Evolutionary conservation across 2,797 vertebrate species (phyloP).

Genomic region (Miopithecus talapoin): DNA sequence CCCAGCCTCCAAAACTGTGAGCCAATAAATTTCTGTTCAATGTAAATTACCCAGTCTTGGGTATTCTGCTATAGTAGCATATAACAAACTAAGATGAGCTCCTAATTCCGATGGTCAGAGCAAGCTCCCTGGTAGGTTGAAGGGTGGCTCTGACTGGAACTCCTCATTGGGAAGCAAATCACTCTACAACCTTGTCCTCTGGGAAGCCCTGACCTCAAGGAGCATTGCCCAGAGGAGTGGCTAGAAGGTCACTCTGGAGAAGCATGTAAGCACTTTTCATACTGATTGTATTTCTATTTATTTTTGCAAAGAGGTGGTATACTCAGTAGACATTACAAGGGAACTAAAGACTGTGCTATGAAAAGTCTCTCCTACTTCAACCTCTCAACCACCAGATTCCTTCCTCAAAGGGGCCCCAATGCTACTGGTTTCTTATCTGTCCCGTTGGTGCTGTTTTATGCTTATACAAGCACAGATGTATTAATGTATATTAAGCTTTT

Average conservation of each 20-base stretch:
- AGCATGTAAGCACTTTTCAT: neutral
- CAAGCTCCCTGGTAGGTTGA: neutral
- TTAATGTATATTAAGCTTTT: neutral
- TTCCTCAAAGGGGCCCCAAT: neutral
- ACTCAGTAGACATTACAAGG: too few species aligned
- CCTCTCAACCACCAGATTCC: neutral
- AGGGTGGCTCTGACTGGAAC: neutral
- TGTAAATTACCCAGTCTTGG: neutral
- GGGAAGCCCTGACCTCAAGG: neutral
- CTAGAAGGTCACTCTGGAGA: neutral
- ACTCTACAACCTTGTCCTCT: neutral
- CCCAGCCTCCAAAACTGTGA: neutral
- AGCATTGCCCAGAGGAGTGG: neutral
- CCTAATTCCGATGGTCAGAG: neutral
- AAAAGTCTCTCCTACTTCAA: neutral
- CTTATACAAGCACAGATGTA: neutral
- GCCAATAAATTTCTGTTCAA: neutral
- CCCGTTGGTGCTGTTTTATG: neutral
- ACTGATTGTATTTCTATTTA: neutral
- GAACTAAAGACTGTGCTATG: neutral
- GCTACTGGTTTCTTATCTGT: neutral
- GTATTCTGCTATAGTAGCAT: too few species aligned
- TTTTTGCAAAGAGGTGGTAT: neutral
- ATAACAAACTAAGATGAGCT: neutral
- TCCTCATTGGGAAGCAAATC: neutral